Conservation (phyloP, 2,797 vertebrate genomes). For the Lagorchestes hirsutus region DNA sequence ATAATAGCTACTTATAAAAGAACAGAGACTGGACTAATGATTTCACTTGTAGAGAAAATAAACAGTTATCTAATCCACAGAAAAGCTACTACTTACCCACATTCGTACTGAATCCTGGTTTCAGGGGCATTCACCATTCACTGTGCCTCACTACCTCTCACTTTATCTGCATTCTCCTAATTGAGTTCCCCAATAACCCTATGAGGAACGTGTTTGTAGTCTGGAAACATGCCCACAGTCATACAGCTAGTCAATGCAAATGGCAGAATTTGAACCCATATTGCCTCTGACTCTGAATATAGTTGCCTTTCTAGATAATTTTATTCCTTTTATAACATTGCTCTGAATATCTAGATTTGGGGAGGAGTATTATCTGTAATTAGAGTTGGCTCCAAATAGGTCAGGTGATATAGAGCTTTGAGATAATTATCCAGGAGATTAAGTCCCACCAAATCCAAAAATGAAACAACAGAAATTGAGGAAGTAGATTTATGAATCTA, state of each 20-base stretch:
- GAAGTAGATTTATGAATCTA: neutral
- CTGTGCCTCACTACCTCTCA: neutral
- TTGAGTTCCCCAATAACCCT: neutral
- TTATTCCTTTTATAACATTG: neutral
- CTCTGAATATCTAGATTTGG: neutral
- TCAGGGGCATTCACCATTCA: neutral
- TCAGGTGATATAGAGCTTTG: neutral
- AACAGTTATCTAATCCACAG: neutral
- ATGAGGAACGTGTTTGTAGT: neutral
- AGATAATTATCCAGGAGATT: neutral
- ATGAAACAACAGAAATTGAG: neutral
- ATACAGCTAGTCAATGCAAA: neutral
- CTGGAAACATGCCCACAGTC: neutral
- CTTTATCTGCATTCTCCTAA: neutral
- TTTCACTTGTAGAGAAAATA: neutral
- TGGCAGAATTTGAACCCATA: neutral
- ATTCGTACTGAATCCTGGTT: neutral
- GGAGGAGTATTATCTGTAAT: neutral
- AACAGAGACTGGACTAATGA: neutral
- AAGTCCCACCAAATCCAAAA: neutral
- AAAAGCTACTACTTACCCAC: neutral
- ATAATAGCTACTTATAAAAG: neutral
- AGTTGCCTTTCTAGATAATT: neutral
- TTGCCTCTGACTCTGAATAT: neutral
- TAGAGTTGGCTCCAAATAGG: neutral